These are phyloP conservation scores for Drosophila paramelanica DNA, from an alignment of 2,888 invertebrate species.

Conservation along the genomic window DNA sequence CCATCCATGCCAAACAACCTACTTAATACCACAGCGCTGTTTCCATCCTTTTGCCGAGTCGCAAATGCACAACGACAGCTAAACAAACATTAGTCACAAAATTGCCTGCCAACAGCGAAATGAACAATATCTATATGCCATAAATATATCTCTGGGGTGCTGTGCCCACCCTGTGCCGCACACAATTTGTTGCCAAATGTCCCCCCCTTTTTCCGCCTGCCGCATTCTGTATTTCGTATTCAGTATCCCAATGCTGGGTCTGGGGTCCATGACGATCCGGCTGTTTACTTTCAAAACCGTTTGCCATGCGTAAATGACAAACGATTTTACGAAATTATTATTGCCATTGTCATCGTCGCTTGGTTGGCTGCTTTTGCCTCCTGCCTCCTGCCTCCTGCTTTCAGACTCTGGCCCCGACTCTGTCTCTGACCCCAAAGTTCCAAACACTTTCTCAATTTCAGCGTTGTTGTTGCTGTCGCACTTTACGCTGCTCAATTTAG, in stretches of 20 bases:
- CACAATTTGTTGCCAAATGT: slow-evolving; percentile 2
- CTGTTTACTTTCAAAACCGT: slow-evolving; percentile 82
- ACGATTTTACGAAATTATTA: slow-evolving; percentile 81
- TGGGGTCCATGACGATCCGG: slow-evolving; percentile 65
- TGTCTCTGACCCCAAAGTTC: slow-evolving; percentile 37
- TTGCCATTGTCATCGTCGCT: slow-evolving; percentile 77
- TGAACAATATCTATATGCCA: slow-evolving; percentile 75
- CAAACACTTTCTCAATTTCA: slow-evolving; percentile 58
- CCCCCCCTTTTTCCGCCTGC: not conserved
- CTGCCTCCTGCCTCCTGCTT: not conserved
- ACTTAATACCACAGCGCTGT: slow-evolving; percentile 13
- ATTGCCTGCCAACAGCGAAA: slow-evolving; percentile 76
- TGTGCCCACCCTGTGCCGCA: slow-evolving; percentile 12
- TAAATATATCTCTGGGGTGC: slow-evolving; percentile 72
- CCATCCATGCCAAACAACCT: slow-evolving; percentile 8
- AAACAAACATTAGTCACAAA: slow-evolving; percentile 80
- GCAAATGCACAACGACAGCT: slow-evolving; percentile 77
- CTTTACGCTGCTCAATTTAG: slow-evolving; percentile 82
- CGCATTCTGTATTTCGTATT: slow-evolving; percentile 2
- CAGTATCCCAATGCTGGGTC: slow-evolving; percentile 22
- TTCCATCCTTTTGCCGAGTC: slow-evolving; percentile 10
- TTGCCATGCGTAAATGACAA: slow-evolving; percentile 82
- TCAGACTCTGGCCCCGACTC: slow-evolving; percentile 2
- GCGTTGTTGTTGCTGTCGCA: slow-evolving; percentile 59
- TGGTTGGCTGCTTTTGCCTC: slow-evolving; percentile 33